These are phyloP conservation scores for Serranus cabrilla DNA, from an alignment of 2,797 vertebrate genomes.

Conservation along the genomic window DNA sequence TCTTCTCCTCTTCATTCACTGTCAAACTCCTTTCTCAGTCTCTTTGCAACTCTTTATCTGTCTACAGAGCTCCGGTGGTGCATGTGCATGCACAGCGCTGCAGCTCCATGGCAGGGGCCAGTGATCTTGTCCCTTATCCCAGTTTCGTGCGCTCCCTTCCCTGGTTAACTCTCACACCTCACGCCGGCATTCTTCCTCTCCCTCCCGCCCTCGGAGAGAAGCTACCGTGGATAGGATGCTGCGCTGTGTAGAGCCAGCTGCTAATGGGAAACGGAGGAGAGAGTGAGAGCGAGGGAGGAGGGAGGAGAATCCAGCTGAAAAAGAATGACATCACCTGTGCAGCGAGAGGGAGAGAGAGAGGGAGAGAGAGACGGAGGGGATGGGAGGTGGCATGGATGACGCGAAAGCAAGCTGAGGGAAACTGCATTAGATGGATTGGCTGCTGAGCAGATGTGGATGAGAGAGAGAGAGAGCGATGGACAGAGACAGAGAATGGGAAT, in stretches of 20 bases:
- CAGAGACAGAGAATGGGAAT: constrained; percentile 41
- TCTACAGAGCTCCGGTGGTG: constrained; percentile 47
- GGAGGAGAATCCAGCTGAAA: constrained; percentile 93
- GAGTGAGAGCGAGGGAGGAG: constrained; percentile 79
- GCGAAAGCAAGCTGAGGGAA: constrained; percentile 85
- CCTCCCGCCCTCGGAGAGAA: constrained; percentile 83
- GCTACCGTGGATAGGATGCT: constrained; percentile 91
- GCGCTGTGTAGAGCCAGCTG: constrained; percentile 92
- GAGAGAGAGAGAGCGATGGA: constrained; percentile 38
- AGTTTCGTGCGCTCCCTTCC: constrained; percentile 78
- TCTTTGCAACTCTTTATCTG: constrained; percentile 61
- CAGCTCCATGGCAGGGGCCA: constrained; percentile 58
- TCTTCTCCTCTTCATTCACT: constrained; percentile 43
- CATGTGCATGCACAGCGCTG: constrained; percentile 43
- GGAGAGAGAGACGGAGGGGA: constrained; percentile 56
- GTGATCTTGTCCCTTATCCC: constrained; percentile 73
- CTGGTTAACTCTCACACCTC: constrained; percentile 75
- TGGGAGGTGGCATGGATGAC: constrained; percentile 65
- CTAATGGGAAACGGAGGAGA: constrained; percentile 86
- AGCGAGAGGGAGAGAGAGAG: constrained; percentile 41
- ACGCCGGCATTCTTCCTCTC: constrained; percentile 80
- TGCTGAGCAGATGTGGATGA: constrained; percentile 91
- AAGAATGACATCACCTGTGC: constrained; percentile 99
- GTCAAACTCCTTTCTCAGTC: constrained; percentile 56
- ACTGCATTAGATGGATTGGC: constrained; percentile 96